Base-by-base conservation (phyloP, 2,113 vertebrate genomes). In the Uria lomvia region DNA sequence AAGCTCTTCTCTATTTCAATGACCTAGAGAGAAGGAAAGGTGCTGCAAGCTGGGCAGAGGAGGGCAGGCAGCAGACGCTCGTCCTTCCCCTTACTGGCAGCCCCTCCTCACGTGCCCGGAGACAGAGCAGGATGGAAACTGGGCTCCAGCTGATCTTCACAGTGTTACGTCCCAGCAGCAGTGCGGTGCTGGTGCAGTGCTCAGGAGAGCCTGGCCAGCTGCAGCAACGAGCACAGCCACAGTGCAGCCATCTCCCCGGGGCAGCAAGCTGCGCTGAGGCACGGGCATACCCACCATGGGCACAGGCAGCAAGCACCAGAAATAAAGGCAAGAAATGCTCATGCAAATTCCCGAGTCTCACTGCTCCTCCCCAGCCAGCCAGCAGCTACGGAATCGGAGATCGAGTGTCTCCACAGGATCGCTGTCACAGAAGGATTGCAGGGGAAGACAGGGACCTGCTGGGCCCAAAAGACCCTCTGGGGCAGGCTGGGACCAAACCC, bases 1-100 rank as follows among this genome's bases (percentile, higher is more conserved):
- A 96, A 98, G 96, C 99, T 99, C 72, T 97, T 97, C 36, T 98
- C 97, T 34, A 98, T 91, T 4, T 98, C 70, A 5, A 99, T 97
- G 94, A 99, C 99, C 99, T 99, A 2, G 40, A 45, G 55, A 62
- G 58, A 50, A 6, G 29, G 47, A 58, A 77, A 67, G 9, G 75
- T 2, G 3, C 15, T 5, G 38, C 32, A 40, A 75, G 70, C 19
- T 1, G 4, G 24, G 75, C 43, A 75, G 58, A 30, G 50, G 27
- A 49, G 20, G 40, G 34, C 50, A 36, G 24, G 55, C 56, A 86
- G 75, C 84, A 74, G 21, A 19, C 0, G 0, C 12, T 58, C 47
- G 16, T 34, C 52, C 38, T 53, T 27, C 13, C 50, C 30, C 6
- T 30, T 3, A 5, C 4, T 2, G 27, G 21, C 40, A 50, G 76